A percentile compares a stretch with the other conserved stretches of the same genome.
phyloP scores from a whole-genome alignment of 2,113 vertebrate genomes.

The Dryoscopus gambensis region DNA sequence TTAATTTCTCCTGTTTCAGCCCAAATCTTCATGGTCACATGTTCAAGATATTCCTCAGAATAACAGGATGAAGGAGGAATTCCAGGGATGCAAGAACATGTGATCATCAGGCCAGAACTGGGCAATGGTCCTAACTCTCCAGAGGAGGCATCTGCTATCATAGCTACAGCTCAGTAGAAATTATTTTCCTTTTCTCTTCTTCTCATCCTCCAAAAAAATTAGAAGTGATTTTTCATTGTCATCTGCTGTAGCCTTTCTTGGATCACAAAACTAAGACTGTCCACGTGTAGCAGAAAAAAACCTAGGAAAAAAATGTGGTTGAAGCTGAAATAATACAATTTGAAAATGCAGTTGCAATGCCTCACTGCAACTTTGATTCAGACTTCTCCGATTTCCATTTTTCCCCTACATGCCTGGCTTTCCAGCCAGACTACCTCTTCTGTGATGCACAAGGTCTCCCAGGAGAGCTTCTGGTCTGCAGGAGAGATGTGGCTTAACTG shows the following conservation, averaged over 20 bases:
- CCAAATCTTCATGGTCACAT: not conserved
- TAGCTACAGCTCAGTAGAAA: not conserved
- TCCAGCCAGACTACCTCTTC: not conserved
- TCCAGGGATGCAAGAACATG: not conserved
- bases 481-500: not conserved
- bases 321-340: not conserved
- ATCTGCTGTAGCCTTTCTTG: not conserved
- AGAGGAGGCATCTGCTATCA: not conserved
- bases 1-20: not conserved
- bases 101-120: not conserved
- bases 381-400: not conserved
- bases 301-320: not conserved
- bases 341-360: not conserved
- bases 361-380: not conserved
- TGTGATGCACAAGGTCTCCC: not conserved
- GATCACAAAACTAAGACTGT: not conserved
- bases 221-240: not conserved
- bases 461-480: not conserved
- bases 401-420: not conserved
- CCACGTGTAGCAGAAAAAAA: not conserved
- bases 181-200: not conserved
- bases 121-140: not conserved
- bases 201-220: not conserved
- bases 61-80: not conserved
- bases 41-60: not conserved